Percentiles rank a stretch among this genome's conserved stretches.
phyloP scores from a whole-genome alignment of 2,113 vertebrate species.

The Dipodomys stephensi region DNA sequence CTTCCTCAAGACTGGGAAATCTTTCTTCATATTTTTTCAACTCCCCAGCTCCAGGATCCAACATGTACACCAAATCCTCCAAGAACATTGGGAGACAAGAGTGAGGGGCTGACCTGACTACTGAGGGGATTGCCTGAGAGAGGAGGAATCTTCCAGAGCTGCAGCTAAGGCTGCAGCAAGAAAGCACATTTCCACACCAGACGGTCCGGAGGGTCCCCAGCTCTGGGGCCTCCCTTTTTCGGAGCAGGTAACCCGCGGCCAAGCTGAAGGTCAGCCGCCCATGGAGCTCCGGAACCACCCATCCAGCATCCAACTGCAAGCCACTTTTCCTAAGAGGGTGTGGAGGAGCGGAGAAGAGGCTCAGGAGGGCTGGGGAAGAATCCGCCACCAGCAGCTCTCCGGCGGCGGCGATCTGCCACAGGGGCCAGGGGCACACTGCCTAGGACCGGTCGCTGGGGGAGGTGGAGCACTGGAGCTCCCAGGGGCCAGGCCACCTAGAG shows the following conservation, averaged over 20 bases:
- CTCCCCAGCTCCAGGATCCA: neutral
- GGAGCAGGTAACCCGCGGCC: neutral
- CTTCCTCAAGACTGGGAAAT: neutral
- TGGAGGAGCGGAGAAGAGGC: neutral
- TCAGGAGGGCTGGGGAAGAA: conserved; percentile 51
- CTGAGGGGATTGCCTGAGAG: conserved; percentile 15
- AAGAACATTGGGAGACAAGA: neutral
- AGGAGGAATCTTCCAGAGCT: conserved; percentile 46
- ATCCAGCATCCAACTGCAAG: conserved; percentile 15
- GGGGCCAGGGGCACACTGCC: neutral
- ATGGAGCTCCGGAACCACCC: neutral
- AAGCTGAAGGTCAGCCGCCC: neutral
- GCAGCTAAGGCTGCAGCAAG: neutral
- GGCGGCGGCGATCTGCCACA: neutral
- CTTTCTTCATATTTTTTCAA: neutral
- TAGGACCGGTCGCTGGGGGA: neutral
- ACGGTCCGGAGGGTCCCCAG: neutral
- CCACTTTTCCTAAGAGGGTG: conserved; percentile 41
- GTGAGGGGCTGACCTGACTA: neutral
- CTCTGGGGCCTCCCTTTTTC: neutral
- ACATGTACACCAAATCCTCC: conserved; percentile 34
- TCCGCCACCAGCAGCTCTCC: conserved; percentile 47
- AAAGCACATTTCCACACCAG: conserved; percentile 17
- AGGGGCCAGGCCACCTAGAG: rapidly evolving
- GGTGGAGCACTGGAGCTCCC: neutral